Evolutionary conservation across 2,888 invertebrate species (phyloP).

Genomic region (Himalopsyche japonica): DNA sequence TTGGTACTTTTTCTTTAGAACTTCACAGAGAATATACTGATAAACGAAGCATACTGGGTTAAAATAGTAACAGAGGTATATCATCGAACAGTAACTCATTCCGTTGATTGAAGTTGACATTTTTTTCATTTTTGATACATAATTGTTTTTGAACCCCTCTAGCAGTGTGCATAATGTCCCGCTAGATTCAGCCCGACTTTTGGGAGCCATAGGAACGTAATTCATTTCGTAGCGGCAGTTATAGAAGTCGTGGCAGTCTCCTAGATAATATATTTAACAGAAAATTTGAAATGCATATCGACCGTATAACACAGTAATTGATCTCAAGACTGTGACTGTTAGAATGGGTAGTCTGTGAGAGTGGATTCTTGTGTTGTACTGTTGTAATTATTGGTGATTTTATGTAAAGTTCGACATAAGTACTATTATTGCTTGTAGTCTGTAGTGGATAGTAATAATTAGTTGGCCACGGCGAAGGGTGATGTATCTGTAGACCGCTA

Average conservation of each 20-base stretch:
- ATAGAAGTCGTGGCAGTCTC: conserved; percentile 38
- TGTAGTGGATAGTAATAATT: background rate
- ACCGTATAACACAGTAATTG: background rate
- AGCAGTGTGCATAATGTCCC: conserved; percentile 63
- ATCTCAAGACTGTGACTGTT: background rate
- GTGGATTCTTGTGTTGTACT: background rate
- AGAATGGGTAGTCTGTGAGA: background rate
- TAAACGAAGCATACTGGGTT: conserved; percentile 94
- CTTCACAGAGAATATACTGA: conserved; percentile 93
- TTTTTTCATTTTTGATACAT: conserved; percentile 55
- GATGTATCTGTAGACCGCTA: conserved; percentile 30
- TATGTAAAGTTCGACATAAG: background rate
- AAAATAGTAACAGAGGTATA: conserved; percentile 91
- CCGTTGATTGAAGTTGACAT: conserved; percentile 34
- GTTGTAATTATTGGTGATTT: background rate
- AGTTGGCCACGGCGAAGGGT: conserved; percentile 25
- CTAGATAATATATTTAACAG: conserved; percentile 5
- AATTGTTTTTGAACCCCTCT: conserved; percentile 63
- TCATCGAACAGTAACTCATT: conserved; percentile 48
- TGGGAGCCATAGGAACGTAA: conserved; percentile 34
- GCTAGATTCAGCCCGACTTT: conserved; percentile 44
- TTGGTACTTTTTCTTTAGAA: conserved; percentile 78
- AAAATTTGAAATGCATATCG: background rate
- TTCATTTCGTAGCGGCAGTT: conserved; percentile 45
- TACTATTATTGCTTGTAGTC: conserved; percentile 2